Conservation (phyloP, 2,113 vertebrate species). For the Cebidichthys violaceus region DNA sequence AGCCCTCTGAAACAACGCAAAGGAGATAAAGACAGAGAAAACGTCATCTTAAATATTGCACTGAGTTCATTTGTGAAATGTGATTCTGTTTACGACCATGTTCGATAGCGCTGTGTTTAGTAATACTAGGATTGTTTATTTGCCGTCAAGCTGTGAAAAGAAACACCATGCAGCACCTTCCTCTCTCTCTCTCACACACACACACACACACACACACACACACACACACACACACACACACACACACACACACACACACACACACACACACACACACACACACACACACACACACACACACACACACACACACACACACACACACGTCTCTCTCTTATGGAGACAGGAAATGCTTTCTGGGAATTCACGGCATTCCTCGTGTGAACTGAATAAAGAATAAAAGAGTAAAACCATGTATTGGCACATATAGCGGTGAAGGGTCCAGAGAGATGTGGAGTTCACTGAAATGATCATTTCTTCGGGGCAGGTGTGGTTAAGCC, state of each 20-base stretch:
- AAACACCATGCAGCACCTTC: constrained; percentile 27
- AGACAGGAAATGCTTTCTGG: constrained; percentile 32
- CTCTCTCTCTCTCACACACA: constrained; percentile 4
- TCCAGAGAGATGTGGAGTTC: neutral
- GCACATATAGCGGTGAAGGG: constrained; percentile 51
- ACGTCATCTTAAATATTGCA: constrained; percentile 72
- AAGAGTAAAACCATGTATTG: constrained; percentile 40
- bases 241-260: neutral
- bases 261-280: too few relatives aligned
- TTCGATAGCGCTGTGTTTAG: constrained; percentile 41
- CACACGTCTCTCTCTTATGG: constrained; percentile 3
- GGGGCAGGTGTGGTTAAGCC: constrained; percentile 9
- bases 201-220: too few relatives aligned
- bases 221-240: neutral
- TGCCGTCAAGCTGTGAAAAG: constrained; percentile 37
- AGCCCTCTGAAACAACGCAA: constrained; percentile 50
- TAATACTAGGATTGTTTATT: constrained; percentile 52
- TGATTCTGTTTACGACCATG: constrained; percentile 23
- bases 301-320: too few relatives aligned
- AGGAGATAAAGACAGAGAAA: constrained; percentile 33
- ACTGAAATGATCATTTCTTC: neutral
- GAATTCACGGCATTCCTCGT: constrained; percentile 44
- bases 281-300: too few relatives aligned
- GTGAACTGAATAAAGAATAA: constrained; percentile 8
- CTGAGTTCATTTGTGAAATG: constrained; percentile 62